phyloP scores from a whole-genome alignment of 2,113 vertebrate species.

The Chionodraco myersi region DNA sequence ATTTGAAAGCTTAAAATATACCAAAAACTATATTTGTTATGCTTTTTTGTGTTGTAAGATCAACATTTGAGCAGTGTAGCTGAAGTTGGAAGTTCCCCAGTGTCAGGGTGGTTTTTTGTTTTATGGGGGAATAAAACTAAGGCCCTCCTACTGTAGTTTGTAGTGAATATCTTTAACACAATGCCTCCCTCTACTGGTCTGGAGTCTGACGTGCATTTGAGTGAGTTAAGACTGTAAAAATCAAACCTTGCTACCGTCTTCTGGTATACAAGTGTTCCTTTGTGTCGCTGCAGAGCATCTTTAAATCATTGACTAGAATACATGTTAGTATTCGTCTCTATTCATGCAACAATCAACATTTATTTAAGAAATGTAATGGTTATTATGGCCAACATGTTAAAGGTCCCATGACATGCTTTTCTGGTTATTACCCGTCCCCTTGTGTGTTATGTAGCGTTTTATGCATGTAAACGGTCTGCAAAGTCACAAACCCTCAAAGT shows the following conservation, averaged over 20 bases:
- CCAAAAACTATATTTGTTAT: not conserved
- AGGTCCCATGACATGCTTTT: too few relatives aligned
- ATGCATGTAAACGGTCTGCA: too few relatives aligned
- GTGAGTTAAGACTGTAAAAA: not conserved
- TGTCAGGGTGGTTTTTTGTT: not conserved
- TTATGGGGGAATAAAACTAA: not conserved
- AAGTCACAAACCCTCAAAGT: too few relatives aligned
- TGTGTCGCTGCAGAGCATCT: not conserved
- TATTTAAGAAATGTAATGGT: not conserved
- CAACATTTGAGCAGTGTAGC: not conserved
- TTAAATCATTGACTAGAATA: not conserved
- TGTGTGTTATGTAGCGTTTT: too few relatives aligned
- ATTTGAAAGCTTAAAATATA: not conserved
- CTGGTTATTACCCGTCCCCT: too few relatives aligned
- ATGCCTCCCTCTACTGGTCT: conserved; percentile 51
- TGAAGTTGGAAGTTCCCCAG: not conserved
- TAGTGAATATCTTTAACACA: not conserved
- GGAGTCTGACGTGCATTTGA: not conserved
- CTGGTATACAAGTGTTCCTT: not conserved
- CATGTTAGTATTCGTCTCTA: not conserved
- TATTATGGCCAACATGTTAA: too few relatives aligned
- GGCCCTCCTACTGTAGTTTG: not conserved
- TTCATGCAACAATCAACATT: not conserved
- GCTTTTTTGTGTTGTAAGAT: not conserved
- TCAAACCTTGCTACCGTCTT: not conserved